Evolutionary conservation across 2,113 vertebrate genomes (phyloP).

Genomic region (Caloenas nicobarica): DNA sequence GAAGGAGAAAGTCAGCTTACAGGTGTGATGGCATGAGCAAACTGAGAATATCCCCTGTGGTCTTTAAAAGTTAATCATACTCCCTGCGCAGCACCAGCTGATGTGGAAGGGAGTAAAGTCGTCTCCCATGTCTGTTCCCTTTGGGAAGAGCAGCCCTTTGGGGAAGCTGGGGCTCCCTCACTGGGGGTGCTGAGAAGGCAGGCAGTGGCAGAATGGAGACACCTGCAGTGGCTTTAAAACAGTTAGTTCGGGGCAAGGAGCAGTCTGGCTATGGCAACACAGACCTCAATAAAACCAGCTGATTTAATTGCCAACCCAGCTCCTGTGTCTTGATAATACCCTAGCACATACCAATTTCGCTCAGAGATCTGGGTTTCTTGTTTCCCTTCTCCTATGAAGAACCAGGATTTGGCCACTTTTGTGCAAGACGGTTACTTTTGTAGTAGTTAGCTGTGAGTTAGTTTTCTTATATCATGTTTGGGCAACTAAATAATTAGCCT

Average conservation of each 20-base stretch:
- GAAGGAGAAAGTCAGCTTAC: background rate
- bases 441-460: slow-evolving; percentile 4
- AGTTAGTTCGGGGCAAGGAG: background rate
- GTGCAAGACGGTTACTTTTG: background rate
- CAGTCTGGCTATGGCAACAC: background rate
- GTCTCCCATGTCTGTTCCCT: background rate
- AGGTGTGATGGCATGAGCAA: background rate
- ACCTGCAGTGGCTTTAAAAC: background rate
- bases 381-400: background rate
- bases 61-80: background rate
- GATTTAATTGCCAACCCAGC: background rate
- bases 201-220: background rate
- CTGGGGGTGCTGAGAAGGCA: background rate
- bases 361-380: background rate
- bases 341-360: background rate
- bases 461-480: slow-evolving; percentile 37
- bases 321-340: background rate
- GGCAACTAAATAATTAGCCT: slow-evolving; percentile 61
- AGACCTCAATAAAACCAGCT: background rate
- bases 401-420: background rate
- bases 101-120: background rate
- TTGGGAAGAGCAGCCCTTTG: background rate
- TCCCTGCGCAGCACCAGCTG: background rate
- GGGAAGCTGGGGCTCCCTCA: background rate
- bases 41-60: background rate